Percentiles rank a stretch among this genome's conserved stretches.
Evolutionary conservation across 2,113 vertebrate genomes (phyloP).

Genomic region (Mus spicilegus): DNA sequence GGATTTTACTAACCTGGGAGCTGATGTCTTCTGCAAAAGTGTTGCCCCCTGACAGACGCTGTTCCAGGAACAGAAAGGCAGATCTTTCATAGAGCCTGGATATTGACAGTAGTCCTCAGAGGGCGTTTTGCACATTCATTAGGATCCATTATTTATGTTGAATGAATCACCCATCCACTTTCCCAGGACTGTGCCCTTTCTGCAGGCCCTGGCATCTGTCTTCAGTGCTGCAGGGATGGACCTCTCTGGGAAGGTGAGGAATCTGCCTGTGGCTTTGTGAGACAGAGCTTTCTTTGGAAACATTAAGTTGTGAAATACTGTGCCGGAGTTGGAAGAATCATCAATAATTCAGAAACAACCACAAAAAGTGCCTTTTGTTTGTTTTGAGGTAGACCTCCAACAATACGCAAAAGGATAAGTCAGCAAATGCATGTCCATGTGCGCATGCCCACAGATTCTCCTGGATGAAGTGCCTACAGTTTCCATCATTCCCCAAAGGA

Average conservation of each 20-base stretch:
- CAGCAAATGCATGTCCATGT: rapidly evolving
- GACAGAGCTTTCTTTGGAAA: conserved; percentile 1
- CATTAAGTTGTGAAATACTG: not conserved
- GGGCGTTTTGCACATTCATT: rapidly evolving
- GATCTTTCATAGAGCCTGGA: not conserved
- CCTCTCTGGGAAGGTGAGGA: not conserved
- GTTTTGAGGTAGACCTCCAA: not conserved
- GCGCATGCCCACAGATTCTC: rapidly evolving
- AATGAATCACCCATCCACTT: not conserved
- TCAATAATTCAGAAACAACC: not conserved
- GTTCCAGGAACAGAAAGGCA: not conserved
- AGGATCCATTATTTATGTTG: not conserved
- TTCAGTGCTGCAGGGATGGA: not conserved
- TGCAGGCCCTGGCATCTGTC: rapidly evolving
- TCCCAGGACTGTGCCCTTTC: not conserved
- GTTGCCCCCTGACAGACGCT: rapidly evolving
- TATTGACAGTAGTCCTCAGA: rapidly evolving
- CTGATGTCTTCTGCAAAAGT: rapidly evolving
- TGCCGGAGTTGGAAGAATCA: not conserved
- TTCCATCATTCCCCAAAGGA: not conserved
- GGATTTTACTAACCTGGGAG: not conserved
- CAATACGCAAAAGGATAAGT: rapidly evolving
- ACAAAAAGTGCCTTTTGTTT: no score
- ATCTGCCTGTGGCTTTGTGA: not conserved
- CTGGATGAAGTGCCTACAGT: not conserved